A percentile compares a stretch with the other conserved stretches of the same genome.
phyloP scores from a whole-genome alignment of 2,888 invertebrate species.

The Oscheius sp. region DNA sequence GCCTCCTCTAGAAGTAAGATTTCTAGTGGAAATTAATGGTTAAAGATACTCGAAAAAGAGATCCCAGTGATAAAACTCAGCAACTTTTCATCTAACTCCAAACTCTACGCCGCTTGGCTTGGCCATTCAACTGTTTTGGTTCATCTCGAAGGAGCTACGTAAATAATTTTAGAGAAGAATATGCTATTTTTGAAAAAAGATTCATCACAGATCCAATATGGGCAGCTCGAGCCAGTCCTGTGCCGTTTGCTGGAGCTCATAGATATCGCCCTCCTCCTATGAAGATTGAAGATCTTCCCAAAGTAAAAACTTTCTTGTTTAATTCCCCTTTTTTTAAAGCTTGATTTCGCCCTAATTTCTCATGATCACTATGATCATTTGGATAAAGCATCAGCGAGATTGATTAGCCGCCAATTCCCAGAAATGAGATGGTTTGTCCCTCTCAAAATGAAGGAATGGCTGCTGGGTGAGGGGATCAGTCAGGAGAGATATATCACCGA shows the following conservation, averaged over 20 bases:
- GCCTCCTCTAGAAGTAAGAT: constrained; percentile 34
- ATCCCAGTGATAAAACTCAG: constrained; percentile 42
- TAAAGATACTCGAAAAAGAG: constrained; percentile 33
- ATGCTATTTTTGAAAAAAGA: not conserved
- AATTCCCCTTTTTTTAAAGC: constrained; percentile 30
- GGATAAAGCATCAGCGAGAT: constrained; percentile 66
- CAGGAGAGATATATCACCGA: constrained; percentile 64
- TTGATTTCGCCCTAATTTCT: constrained; percentile 73
- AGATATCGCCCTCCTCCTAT: constrained; percentile 71
- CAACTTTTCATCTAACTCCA: not conserved
- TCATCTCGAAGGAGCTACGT: constrained; percentile 71
- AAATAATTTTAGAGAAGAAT: not conserved
- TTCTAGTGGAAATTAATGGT: not conserved
- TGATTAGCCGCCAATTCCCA: constrained; percentile 44
- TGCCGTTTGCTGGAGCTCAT: constrained; percentile 70
- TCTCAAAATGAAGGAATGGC: constrained; percentile 69
- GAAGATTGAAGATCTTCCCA: constrained; percentile 71
- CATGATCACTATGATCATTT: constrained; percentile 75
- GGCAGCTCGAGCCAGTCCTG: constrained; percentile 70
- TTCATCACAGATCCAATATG: constrained; percentile 74
- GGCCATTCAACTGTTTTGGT: constrained; percentile 74
- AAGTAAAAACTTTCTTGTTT: too few species aligned
- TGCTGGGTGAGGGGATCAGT: constrained; percentile 37
- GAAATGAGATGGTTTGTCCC: constrained; percentile 74
- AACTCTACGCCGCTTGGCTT: constrained; percentile 71